Evolutionary conservation across 2,888 invertebrate genomes (phyloP), one percentile per base, ranked within the genome.

Genomic region (Eupithecia vulgata): DNA sequence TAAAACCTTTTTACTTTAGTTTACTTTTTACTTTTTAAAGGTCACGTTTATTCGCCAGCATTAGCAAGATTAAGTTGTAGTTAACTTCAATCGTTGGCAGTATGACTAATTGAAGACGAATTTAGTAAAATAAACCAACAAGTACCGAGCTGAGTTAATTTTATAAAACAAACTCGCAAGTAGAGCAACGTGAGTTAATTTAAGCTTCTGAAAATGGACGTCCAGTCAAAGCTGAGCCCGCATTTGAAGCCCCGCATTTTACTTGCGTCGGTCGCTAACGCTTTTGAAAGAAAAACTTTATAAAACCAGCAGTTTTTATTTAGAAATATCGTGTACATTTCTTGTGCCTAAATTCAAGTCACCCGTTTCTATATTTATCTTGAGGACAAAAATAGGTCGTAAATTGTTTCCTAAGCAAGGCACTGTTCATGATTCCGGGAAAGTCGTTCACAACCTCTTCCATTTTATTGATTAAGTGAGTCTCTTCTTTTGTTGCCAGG

Each of bases 401-500:
- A 73, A 66, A 69, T 70, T 48, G 67, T 73, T 61, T 42, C 61
- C 66, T 71, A 61, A 67, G 57, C 57, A 57, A 59, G 70, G 66
- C 74, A 61, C 61, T 71, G 61, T 69, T 70, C 71, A 67, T 67
- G 74, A 69, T 69, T 67, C 68, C 52, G 68, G 70, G 64, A 71
- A 52, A 48, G 42, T 48, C 74, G 40, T 42, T 64, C 65, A 67
- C 37, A n/a, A 37, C n/a, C 48, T 73, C 25, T 40, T 72, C 72
- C 71, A 72, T 71, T 71, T 73, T 73, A 76, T 76, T 76, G 75
- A 76, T 76, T 73, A 68, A 68, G 57, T 69, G 52, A 71, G 66
- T 57, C 62, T 67, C 15, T 74, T 74, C 61, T 66, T 73, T 70
- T 71, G 71, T 76, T 70, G 67, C 42, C 71, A 52, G 69, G 67